Base-by-base conservation (phyloP, 2,113 vertebrate species). In the Clarias magur region DNA sequence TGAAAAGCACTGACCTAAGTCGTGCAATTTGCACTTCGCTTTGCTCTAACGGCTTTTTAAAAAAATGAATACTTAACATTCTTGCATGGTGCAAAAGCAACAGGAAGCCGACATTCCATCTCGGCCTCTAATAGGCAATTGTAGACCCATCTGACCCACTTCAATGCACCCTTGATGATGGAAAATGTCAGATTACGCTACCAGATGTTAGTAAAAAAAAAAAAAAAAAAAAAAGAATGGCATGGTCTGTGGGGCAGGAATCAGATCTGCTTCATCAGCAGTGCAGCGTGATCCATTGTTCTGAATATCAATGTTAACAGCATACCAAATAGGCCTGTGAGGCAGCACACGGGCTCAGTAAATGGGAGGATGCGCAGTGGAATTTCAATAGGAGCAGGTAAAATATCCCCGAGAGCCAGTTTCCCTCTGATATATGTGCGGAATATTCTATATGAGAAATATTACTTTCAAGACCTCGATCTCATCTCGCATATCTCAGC, bases 221-320 rank as follows among this genome's bases (percentile, higher is more conserved):
- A 34, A 34, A 34, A 2, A 34, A 65, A 48, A 7, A 48, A 48
- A 38, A 38, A 38, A 38, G 34, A 38, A 65, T 68, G 16, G 81
- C 27, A 23, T 34, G 80, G 81, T 75, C 68, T 75, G 48, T 38
- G 73, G 30, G 15, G 78, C 79, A 82, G n/a, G 16, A 73, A 62
- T 30, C 79, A 42, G 27, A 75, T 57, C 68, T 73, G 54, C 65
- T 84, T 73, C 34, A 76, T 59, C 83, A 42, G 68, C 56, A 53
- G 11, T 57, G 13, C 23, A 15, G 73, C 25, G 63, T 15, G 19
- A 42, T 56, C 53, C 42, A 60, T 23, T 81, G 25, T 65, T 57
- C 38, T 21, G 59, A 84, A 63, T 83, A 73, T 80, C 75, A 87
- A 65, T 72, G 72, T 83, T 79, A 73, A 65, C 59, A 78, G 60